phyloP scores from a whole-genome alignment of 2,888 invertebrate species.

The Chironomus riparius region DNA sequence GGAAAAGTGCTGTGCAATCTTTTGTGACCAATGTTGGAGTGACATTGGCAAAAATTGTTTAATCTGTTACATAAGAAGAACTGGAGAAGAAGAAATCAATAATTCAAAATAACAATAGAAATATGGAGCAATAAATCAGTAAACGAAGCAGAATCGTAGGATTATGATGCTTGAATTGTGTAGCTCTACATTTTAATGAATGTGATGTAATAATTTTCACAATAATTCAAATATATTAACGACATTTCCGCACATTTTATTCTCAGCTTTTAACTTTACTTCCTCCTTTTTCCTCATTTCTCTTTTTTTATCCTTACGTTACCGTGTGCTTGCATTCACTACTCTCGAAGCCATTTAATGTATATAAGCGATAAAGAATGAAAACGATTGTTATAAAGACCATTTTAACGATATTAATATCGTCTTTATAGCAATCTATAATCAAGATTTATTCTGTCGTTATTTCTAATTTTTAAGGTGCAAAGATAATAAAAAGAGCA shows the following conservation, averaged over 20 bases:
- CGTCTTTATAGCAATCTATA: slow-evolving; percentile 1
- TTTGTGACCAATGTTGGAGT: slow-evolving; percentile 12
- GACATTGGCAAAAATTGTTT: slow-evolving; percentile 12
- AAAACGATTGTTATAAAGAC: not conserved
- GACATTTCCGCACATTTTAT: not conserved
- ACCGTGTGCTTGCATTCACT: not conserved
- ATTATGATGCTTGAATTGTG: not conserved
- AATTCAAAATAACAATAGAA: not conserved
- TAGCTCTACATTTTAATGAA: not conserved
- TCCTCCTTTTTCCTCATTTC: not conserved
- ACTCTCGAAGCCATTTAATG: no score
- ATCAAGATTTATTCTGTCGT: slow-evolving; percentile 5
- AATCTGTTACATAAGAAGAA: not conserved
- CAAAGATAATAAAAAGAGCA: not conserved
- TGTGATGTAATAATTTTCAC: not conserved
- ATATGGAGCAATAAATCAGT: not conserved
- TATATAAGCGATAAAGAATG: not conserved
- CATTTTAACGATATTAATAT: not conserved
- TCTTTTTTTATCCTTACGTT: not conserved
- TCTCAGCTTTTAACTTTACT: not conserved
- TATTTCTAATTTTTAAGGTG: slow-evolving; percentile 6
- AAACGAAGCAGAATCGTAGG: not conserved
- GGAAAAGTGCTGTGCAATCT: not conserved
- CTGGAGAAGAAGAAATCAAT: not conserved
- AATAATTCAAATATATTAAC: not conserved